phyloP scores from a whole-genome alignment of 2,113 vertebrate genomes.

The Aspiorhynchus laticeps region DNA sequence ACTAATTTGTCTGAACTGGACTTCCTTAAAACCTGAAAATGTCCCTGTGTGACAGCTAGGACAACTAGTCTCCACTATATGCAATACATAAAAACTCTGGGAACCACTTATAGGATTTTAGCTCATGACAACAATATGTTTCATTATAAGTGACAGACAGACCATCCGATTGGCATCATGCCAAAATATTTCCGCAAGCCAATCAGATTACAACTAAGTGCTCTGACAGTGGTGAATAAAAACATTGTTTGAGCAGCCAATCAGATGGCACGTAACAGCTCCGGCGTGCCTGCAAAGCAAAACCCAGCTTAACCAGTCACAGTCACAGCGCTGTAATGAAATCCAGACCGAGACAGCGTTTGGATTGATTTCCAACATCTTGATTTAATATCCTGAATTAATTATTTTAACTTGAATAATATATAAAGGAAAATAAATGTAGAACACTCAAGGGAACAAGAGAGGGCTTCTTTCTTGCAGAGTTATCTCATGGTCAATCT shows the following conservation, averaged over 20 bases:
- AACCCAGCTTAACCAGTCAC: conserved; percentile 67
- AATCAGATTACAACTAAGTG: conserved; percentile 76
- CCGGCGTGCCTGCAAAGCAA: conserved; percentile 70
- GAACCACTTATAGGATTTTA: neutral
- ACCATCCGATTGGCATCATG: neutral
- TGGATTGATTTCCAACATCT: conserved; percentile 84
- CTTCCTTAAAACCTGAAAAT: neutral
- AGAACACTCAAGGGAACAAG: conserved; percentile 71
- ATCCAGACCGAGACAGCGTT: conserved; percentile 72
- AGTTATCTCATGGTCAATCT: conserved; percentile 66
- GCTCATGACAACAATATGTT: conserved; percentile 9
- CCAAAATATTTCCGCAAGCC: conserved; percentile 66
- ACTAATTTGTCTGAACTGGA: neutral
- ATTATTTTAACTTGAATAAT: conserved; percentile 84
- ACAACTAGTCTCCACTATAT: neutral
- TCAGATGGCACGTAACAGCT: conserved; percentile 74
- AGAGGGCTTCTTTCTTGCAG: conserved; percentile 62
- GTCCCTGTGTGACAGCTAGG: neutral
- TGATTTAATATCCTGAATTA: conserved; percentile 86
- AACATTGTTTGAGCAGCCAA: conserved; percentile 66
- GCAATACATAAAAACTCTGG: neutral
- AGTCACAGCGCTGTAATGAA: conserved; percentile 71
- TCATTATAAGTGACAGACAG: conserved; percentile 28
- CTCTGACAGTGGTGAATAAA: conserved; percentile 65
- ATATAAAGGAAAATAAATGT: conserved; percentile 81